phyloP scores from a whole-genome alignment of 1,140 invertebrate species.

The Bombus confusus region DNA sequence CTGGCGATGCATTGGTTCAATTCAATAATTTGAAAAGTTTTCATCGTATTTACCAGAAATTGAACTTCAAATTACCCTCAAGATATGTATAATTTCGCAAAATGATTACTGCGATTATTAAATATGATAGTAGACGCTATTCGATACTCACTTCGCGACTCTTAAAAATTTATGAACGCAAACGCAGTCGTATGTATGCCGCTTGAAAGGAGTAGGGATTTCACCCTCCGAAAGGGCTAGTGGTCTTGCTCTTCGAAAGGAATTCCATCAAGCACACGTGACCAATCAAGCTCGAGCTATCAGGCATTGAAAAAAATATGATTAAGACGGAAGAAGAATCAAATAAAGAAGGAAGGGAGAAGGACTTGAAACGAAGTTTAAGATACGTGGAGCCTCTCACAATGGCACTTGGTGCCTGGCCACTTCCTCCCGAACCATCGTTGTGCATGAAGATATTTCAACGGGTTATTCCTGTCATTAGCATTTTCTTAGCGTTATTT shows the following conservation, averaged over 20 bases:
- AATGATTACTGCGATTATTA: too few relatives aligned
- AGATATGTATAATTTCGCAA: background rate
- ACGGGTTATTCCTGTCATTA: background rate
- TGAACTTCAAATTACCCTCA: too few relatives aligned
- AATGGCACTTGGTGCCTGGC: conserved; percentile 31
- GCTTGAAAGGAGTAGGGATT: background rate
- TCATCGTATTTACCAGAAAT: too few relatives aligned
- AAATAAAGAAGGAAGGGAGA: background rate
- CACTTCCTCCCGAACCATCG: background rate
- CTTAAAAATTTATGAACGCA: background rate
- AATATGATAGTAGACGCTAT: background rate
- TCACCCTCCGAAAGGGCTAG: too few relatives aligned
- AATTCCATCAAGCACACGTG: background rate
- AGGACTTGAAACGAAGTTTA: conserved; percentile 1
- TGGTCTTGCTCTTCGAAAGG: too few relatives aligned
- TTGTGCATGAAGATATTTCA: background rate
- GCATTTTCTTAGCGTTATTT: background rate
- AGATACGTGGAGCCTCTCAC: background rate
- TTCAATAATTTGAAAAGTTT: background rate
- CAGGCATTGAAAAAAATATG: background rate
- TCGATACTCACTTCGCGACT: background rate
- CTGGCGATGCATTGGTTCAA: too few relatives aligned
- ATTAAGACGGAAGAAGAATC: background rate
- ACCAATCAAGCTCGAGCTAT: background rate
- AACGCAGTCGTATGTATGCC: background rate